These are phyloP conservation scores for Maconellicoccus hirsutus DNA, from an alignment of 1,140 invertebrate species.

Conservation along the genomic window DNA sequence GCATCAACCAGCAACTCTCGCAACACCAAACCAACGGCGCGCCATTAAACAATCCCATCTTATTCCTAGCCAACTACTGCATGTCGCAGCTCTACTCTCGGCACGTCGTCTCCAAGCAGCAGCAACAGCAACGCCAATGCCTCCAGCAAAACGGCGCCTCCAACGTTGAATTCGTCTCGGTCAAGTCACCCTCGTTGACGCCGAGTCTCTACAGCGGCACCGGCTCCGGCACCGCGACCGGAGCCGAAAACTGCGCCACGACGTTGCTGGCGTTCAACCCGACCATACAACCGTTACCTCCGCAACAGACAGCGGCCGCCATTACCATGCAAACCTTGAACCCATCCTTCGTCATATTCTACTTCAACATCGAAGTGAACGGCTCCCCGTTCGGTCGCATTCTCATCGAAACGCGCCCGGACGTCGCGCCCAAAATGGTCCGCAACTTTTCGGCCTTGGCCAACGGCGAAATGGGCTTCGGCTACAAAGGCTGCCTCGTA, in stretches of 20 bases:
- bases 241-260: conserved; percentile 1
- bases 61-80: conserved; percentile 60
- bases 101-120: conserved; percentile 46
- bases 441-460: conserved; percentile 75
- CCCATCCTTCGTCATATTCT: conserved; percentile 24
- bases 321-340: conserved; percentile 29
- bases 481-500: conserved; percentile 64
- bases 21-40: conserved; percentile 28
- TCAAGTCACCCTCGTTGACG: conserved; percentile 24
- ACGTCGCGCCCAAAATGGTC: conserved; percentile 78
- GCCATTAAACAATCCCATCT: conserved; percentile 38
- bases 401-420: conserved; percentile 68
- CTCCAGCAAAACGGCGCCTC: conserved; percentile 44
- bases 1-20: conserved; percentile 24
- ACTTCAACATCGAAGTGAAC: conserved; percentile 62
- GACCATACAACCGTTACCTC: conserved; percentile 33
- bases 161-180: conserved; percentile 41
- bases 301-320: conserved; percentile 31
- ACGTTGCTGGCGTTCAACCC: conserved; percentile 2
- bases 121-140: conserved; percentile 32
- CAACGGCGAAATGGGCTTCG: conserved; percentile 63
- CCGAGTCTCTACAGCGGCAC: conserved; percentile 26
- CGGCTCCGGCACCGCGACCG: not conserved
- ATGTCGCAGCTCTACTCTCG: conserved; percentile 58
- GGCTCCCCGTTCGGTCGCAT: conserved; percentile 56